Base-by-base conservation (phyloP, 2,797 vertebrate species). In the Heterohyrax brucei region DNA sequence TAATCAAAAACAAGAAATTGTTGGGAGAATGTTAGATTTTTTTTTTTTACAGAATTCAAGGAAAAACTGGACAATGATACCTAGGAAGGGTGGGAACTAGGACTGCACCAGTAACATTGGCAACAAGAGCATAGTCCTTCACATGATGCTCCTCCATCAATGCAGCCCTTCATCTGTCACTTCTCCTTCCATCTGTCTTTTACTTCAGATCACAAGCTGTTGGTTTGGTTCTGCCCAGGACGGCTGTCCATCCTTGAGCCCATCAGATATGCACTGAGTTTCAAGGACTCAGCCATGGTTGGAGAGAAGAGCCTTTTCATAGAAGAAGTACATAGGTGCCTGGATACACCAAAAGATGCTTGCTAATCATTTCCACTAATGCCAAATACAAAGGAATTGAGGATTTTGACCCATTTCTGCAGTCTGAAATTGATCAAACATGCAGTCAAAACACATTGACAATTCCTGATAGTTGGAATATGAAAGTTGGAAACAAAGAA, bases 61-160 rank as follows among this genome's bases (percentile, higher is more conserved):
- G 68, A 28, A 88, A 53, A 80, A 13, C 2, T 73, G 28, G 13
- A 64, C 28, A 81, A 7, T 0, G 1, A 68, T 62, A 33, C 16
- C 26, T 70, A 33, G n/a, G 77, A 70, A 33, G 62, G 21, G 68
- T 13, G 48, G 33, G 26, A 68, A 26, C 7, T 28, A 8, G 28
- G 44, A n/a, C 24, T 14, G 16, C 1, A 26, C 14, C 53, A 3
- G 8, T 24, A 19, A 18, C 1, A 1, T 9, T 10, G 24, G 46
- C 30, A n/a, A 1, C 10, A 12, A 12, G 66, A 46, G 33, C 0
- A 19, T 5, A 16, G 24, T 39, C 30, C 72, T 53, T 21, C 70
- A 3, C 0, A 39, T 10, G 28, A 18, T 10, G 3, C 19, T 18
- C 13, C 26, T 73, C 87, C n/a, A 9, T 44, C 30, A 1, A 6